Evolutionary conservation across 2,888 invertebrate genomes (phyloP), one percentile per base, ranked within the genome.

Genomic region (Lithophane socia): DNA sequence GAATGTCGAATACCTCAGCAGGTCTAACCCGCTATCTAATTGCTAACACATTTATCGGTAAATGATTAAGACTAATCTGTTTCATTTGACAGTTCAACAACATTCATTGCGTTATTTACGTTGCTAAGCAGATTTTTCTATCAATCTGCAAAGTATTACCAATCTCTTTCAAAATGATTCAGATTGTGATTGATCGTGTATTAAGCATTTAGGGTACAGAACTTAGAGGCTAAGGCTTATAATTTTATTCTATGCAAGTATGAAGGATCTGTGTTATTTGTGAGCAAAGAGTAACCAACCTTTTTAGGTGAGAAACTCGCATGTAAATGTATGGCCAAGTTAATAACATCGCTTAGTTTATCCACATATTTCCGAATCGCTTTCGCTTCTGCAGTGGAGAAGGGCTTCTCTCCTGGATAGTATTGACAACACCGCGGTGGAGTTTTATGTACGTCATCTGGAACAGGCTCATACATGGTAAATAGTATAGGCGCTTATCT

Each of bases 261-360:
- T n/a, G 18, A 68, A 21, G 4, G 18, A 42, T 13, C 9, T n/a
- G 24, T 56, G 16, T 42, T 70, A 37, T 44, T 54, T n/a, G n/a
- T 52, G n/a, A 58, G 21, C 16, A 77, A 29, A 63, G 44, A 18
- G 3, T 75, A 18, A 80, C 70, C 8, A 67, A 87, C 96, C 94
- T 96, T 96, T 88, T 94, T 96, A 18, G 91, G 90, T 54, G 91
- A 87, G 83, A 94, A 96, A 85, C 95, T 96, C 18, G 95, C 95
- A 86, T 96, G 94, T 81, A 96, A 90, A 89, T 96, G 94, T 84
- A 96, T 93, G 5, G 94, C 94, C 78, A 96, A 85, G 42, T 93
- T 89, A 44, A 96, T 90, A 18, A 83, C 68, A 56, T 94, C 93
- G 0, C 93, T 93, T 3, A 95, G 89, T 16, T 87, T 87, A 82